These are phyloP conservation scores for Ecdyonurus torrentis DNA, from an alignment of 2,888 invertebrate genomes.

Conservation along the genomic window DNA sequence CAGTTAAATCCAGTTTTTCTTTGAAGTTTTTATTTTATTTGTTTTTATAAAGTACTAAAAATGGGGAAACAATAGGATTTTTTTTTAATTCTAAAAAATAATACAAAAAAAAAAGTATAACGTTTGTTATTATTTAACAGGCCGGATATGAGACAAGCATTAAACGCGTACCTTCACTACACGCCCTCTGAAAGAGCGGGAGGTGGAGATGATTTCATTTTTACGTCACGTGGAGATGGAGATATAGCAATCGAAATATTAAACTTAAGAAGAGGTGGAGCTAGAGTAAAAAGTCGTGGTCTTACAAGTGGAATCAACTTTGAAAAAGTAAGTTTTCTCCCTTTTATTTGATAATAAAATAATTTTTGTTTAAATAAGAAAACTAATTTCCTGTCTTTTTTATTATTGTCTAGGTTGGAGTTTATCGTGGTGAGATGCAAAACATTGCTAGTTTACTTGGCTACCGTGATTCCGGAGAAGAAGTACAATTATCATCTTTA, in stretches of 20 bases:
- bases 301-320: constrained; percentile 12
- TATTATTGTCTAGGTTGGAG: constrained; percentile 11
- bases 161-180: constrained; percentile 18
- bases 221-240: constrained; percentile 24
- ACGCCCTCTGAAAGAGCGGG: constrained; percentile 19
- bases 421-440: constrained; percentile 12
- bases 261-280: constrained; percentile 18
- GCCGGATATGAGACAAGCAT: constrained; percentile 12
- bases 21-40: no score
- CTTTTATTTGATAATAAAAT: no score
- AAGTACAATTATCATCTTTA: constrained; percentile 11
- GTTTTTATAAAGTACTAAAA: no score
- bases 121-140: constrained; percentile 11
- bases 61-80: no score
- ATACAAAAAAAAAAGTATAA: background rate
- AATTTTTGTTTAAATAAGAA: no score
- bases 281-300: constrained; percentile 9
- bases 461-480: constrained; percentile 14
- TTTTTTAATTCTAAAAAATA: no score
- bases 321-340: constrained; percentile 14
- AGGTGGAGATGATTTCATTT: constrained; percentile 22
- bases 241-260: constrained; percentile 24
- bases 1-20: no score
- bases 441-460: constrained; percentile 13
- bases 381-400: background rate